Evolutionary conservation across 1,140 invertebrate species (phyloP).

Genomic region (Drosophila baimaii): DNA sequence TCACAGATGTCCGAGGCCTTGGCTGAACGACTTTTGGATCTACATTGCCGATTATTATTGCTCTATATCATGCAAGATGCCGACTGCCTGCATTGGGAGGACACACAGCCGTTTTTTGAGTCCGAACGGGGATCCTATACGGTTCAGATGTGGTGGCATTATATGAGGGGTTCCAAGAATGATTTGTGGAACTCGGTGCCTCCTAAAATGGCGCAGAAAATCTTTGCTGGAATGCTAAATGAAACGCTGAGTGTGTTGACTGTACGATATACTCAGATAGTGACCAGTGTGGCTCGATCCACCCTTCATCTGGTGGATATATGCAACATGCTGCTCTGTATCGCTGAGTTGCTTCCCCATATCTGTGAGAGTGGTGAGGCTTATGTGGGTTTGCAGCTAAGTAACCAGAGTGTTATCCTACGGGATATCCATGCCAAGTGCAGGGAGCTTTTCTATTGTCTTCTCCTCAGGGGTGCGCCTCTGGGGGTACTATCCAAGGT

Average conservation of each 20-base stretch:
- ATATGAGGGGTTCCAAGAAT: slow-evolving; percentile 91
- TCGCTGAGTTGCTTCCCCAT: slow-evolving; percentile 88
- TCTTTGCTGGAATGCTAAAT: slow-evolving; percentile 92
- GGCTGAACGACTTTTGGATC: slow-evolving; percentile 90
- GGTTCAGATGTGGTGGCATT: slow-evolving; percentile 94
- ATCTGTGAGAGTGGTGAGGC: slow-evolving; percentile 87
- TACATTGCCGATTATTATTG: slow-evolving; percentile 90
- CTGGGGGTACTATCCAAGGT: slow-evolving; percentile 90
- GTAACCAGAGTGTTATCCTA: slow-evolving; percentile 87
- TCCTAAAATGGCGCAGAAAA: slow-evolving; percentile 91
- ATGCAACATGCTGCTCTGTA: slow-evolving; percentile 89
- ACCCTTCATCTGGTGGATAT: slow-evolving; percentile 89
- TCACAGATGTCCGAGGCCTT: slow-evolving; percentile 92
- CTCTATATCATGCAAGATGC: slow-evolving; percentile 92
- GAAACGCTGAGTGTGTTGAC: slow-evolving; percentile 91
- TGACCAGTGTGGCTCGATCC: slow-evolving; percentile 86
- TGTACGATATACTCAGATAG: slow-evolving; percentile 88
- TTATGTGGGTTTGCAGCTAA: slow-evolving; percentile 85
- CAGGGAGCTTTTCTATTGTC: slow-evolving; percentile 89
- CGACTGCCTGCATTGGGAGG: slow-evolving; percentile 89
- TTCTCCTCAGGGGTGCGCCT: slow-evolving; percentile 89
- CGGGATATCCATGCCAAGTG: slow-evolving; percentile 92
- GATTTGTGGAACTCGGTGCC: slow-evolving; percentile 92
- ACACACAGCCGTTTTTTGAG: slow-evolving; percentile 87
- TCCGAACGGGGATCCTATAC: slow-evolving; percentile 90